Conservation (phyloP, 92 coral and sea anemone genomes). For the Desmophyllum pertusum region DNA sequence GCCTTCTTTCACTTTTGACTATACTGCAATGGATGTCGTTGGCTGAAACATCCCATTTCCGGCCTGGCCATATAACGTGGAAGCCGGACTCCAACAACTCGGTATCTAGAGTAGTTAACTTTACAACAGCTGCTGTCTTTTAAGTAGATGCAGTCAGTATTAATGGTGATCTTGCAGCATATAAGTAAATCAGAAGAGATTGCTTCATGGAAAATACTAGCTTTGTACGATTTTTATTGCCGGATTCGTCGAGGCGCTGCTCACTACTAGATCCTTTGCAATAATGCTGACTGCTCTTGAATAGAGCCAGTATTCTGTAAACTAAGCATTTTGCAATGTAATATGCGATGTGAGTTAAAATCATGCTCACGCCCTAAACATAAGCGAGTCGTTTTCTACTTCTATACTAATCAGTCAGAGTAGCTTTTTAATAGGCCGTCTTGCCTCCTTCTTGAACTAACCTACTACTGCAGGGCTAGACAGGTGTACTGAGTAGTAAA, state of each 20-base stretch:
- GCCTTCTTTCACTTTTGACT: not conserved
- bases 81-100: not conserved
- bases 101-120: not conserved
- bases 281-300: not conserved
- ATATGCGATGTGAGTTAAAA: not conserved
- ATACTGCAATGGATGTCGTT: not conserved
- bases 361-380: no score
- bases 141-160: not conserved
- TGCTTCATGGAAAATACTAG: not conserved
- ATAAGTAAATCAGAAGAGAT: not conserved
- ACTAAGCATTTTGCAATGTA: not conserved
- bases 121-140: not conserved
- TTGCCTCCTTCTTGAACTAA: not conserved
- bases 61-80: not conserved
- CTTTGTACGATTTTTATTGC: not conserved
- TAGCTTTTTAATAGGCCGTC: not conserved
- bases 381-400: not conserved
- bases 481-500: not conserved
- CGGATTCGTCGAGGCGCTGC: not conserved
- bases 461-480: not conserved
- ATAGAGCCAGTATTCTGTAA: not conserved
- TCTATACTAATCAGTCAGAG: not conserved
- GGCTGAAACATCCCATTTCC: slow-evolving; percentile 4
- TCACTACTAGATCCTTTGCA: not conserved
- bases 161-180: not conserved